Conservation (phyloP, 1,140 invertebrate genomes). For the Spodoptera frugiperda region DNA sequence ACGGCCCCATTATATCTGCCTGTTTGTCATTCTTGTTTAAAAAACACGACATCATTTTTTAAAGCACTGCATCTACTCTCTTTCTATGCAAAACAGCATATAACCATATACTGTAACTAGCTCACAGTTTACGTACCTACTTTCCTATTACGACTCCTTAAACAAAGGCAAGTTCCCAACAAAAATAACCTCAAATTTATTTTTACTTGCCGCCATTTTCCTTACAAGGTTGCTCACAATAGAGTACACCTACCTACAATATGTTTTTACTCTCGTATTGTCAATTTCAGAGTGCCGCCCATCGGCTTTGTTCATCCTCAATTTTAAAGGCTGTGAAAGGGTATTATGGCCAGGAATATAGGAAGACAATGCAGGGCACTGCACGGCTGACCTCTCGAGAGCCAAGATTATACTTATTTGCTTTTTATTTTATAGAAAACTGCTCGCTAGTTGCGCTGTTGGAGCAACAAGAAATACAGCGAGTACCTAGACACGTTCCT, state of each 20-base stretch:
- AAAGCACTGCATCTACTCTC: too few relatives aligned
- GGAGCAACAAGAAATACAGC: constrained; percentile 60
- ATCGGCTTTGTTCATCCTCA: constrained; percentile 57
- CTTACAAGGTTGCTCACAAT: constrained; percentile 59
- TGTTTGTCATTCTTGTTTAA: too few relatives aligned
- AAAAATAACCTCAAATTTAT: constrained; percentile 9
- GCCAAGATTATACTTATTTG: constrained; percentile 68
- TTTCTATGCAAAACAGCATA: too few relatives aligned
- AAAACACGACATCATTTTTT: too few relatives aligned
- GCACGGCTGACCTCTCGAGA: constrained; percentile 66
- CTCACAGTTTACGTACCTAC: neutral
- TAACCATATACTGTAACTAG: neutral
- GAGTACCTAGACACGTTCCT: constrained; percentile 54
- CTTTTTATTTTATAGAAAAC: constrained; percentile 76
- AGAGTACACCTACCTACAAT: neutral
- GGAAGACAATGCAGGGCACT: constrained; percentile 70
- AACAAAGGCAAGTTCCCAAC: constrained; percentile 8
- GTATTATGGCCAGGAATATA: constrained; percentile 56
- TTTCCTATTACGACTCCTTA: neutral
- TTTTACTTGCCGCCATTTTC: neutral
- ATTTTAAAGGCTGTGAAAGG: constrained; percentile 53
- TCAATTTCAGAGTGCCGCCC: constrained; percentile 65
- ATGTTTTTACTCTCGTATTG: constrained; percentile 57
- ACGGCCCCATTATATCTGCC: too few relatives aligned
- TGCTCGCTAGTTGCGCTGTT: constrained; percentile 56